Base-by-base conservation (phyloP, 2,113 vertebrate genomes). In the Odontesthes bonariensis region DNA sequence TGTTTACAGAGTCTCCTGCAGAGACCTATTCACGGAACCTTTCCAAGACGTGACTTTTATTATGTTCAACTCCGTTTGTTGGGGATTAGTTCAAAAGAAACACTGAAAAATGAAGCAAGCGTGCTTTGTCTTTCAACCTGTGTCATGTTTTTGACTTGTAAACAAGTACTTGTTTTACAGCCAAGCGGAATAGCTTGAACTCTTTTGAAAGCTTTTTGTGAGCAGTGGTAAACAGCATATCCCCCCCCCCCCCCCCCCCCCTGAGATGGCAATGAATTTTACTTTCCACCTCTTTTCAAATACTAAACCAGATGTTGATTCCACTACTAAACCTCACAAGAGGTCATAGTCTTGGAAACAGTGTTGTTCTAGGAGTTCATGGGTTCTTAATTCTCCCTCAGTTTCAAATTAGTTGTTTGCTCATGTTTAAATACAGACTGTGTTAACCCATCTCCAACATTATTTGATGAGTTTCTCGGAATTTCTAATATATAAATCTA, bases 291-390 rank as follows among this genome's bases (percentile, higher is more conserved):
- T 74, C 53, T 71, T 68, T 58, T 75, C 51, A 83, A 88, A 83
- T 77, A 52, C 72, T 83, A 82, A 86, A 88, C 75, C 90, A 91
- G 87, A 90, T 87, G 87, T 85, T 81, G 51, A 66, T 49, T 79
- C 69, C 73, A 61, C 68, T 3, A 65, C 40, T 47, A 35, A 77
- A 75, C 59, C 56, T 68, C 52, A 56, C 23, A n/a, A 66, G 83
- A 57, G 66, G 65, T 69, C 31, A 47, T 61, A 63, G 52, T 53
- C 55, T 52, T 38, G 49, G 54, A 38, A 73, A 27, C 16, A 56
- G 23, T 42, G 61, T 19, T 17, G 23, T 33, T 49, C 5, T 35
- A 0, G 12, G n/a, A 31, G 35, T 38, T 38, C 35, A 10, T 1
- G 35, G 35, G 35, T 7, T 8, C 35, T 64, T 74, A 47, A 27